These are phyloP conservation scores for Venustoraphidia nigricollis DNA, from an alignment of 2,888 invertebrate genomes.

Conservation along the genomic window DNA sequence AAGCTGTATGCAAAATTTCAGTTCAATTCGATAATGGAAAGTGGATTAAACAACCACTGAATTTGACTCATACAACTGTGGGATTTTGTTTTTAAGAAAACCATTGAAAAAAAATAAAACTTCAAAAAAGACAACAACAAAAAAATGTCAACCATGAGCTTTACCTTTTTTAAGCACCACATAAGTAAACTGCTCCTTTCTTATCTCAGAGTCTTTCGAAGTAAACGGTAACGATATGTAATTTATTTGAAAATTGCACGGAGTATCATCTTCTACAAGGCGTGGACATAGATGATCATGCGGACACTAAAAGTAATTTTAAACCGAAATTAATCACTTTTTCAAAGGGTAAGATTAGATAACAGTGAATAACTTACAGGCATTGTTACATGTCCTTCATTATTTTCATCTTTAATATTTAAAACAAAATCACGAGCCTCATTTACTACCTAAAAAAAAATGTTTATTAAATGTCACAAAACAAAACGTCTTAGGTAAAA, in stretches of 20 bases:
- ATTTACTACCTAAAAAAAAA: conserved; percentile 38
- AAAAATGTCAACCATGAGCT: conserved; percentile 2
- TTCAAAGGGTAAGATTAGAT: neutral
- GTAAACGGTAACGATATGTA: conserved; percentile 42
- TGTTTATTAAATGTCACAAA: conserved; percentile 2
- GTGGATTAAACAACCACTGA: too few species aligned
- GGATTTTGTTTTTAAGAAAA: too few species aligned
- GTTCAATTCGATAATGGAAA: too few species aligned
- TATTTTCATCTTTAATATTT: conserved; percentile 28
- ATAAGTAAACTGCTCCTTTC: conserved; percentile 56
- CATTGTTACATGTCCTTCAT: conserved; percentile 49
- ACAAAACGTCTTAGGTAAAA: neutral
- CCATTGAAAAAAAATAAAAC: too few species aligned
- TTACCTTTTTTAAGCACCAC: conserved; percentile 67
- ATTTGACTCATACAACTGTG: too few species aligned
- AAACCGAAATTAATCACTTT: neutral
- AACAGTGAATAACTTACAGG: conserved; percentile 41
- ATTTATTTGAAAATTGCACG: conserved; percentile 61
- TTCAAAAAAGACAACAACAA: neutral
- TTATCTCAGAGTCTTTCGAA: conserved; percentile 23
- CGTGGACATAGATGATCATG: conserved; percentile 69
- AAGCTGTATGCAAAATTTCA: too few species aligned
- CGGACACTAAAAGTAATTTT: conserved; percentile 48
- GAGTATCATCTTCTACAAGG: conserved; percentile 42
- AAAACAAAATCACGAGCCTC: conserved; percentile 76